phyloP scores from a whole-genome alignment of 2,888 invertebrate species.

The Molorchus minor region DNA sequence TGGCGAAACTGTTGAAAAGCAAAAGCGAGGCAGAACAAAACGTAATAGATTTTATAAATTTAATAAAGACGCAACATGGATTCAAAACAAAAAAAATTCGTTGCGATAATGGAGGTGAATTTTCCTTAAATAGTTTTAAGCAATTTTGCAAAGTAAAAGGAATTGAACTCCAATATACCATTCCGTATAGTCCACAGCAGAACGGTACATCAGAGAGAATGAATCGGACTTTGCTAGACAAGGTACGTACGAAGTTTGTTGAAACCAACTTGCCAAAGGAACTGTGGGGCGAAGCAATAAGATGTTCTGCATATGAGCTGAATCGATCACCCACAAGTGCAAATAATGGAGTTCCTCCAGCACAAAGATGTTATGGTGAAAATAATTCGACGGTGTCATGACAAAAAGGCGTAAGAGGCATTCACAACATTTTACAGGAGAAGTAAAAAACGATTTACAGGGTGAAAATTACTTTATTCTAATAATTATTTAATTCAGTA shows the following conservation, averaged over 20 bases:
- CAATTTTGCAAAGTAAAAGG: slow-evolving; percentile 33
- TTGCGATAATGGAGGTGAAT: slow-evolving; percentile 35
- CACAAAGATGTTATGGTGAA: no score
- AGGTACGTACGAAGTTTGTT: slow-evolving; percentile 37
- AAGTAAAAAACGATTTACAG: no score
- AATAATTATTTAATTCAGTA: no score
- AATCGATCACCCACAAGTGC: no score
- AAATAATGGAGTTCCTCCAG: no score
- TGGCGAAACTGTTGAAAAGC: slow-evolving; percentile 30
- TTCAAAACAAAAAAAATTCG: slow-evolving; percentile 31
- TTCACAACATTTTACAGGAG: no score
- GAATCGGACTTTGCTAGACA: slow-evolving; percentile 41
- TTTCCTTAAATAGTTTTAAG: slow-evolving; percentile 30
- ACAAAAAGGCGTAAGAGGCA: no score
- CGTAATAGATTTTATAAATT: slow-evolving; percentile 31
- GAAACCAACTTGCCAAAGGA: slow-evolving; percentile 40
- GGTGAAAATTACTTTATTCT: no score
- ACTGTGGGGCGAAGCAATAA: slow-evolving; percentile 45
- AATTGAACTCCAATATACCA: slow-evolving; percentile 34
- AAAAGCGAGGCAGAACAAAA: slow-evolving; percentile 34
- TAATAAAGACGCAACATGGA: slow-evolving; percentile 33
- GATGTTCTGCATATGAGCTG: no score
- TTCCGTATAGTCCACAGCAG: slow-evolving; percentile 37
- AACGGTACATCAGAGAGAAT: slow-evolving; percentile 40
- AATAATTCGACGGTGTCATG: no score